phyloP scores from a whole-genome alignment of 2,888 invertebrate species.

The Kryphioiulus occultus region DNA sequence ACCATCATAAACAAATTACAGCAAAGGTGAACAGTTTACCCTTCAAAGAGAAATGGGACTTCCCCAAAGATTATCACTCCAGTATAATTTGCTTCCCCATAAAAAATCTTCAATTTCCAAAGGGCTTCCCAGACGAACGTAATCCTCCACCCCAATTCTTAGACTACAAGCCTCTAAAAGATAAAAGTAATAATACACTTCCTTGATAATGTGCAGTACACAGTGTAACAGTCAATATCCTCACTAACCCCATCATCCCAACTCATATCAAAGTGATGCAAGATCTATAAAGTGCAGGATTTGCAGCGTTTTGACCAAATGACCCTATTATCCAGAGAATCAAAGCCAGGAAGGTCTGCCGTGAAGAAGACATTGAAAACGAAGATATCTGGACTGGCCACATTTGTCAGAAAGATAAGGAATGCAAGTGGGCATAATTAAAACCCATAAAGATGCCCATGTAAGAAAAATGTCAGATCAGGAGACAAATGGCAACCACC shows the following conservation, averaged over 20 bases:
- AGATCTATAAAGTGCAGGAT: constrained; percentile 16
- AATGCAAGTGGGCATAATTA: neutral
- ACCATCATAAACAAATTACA: too few species aligned
- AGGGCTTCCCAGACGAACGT: neutral
- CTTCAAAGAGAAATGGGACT: neutral
- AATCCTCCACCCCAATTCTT: neutral
- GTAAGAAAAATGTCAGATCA: neutral
- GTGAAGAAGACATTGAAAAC: neutral
- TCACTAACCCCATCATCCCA: neutral
- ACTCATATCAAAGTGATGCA: constrained; percentile 29
- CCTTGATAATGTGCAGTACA: constrained; percentile 25
- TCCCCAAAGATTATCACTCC: neutral
- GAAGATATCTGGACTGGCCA: neutral
- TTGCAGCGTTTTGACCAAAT: constrained; percentile 33
- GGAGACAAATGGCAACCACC: too few species aligned
- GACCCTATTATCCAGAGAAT: constrained; percentile 11
- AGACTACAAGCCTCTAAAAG: constrained; percentile 21
- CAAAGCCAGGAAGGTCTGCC: neutral
- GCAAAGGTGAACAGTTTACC: too few species aligned
- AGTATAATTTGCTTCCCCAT: neutral
- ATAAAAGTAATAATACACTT: constrained; percentile 31
- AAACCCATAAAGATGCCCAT: neutral
- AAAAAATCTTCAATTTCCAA: neutral
- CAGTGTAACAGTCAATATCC: neutral
- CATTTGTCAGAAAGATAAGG: constrained; percentile 13